These are phyloP conservation scores for Cephus sareptanus DNA, from an alignment of 2,888 invertebrate species.

Conservation along the genomic window DNA sequence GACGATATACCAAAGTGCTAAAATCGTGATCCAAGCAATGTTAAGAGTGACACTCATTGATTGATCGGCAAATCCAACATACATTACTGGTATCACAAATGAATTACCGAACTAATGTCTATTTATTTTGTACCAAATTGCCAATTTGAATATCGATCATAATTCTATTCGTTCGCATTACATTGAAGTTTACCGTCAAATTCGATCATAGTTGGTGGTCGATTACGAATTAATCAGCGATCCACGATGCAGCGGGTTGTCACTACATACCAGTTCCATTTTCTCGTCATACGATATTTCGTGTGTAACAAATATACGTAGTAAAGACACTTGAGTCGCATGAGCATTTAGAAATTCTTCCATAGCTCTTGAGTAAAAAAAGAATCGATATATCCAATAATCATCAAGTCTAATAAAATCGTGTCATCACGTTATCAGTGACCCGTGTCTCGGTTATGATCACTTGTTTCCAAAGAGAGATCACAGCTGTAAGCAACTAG, in stretches of 20 bases:
- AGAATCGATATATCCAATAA: neutral
- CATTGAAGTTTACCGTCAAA: neutral
- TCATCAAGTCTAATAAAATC: neutral
- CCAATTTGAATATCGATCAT: neutral
- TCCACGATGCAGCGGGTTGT: neutral
- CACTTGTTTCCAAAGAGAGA: neutral
- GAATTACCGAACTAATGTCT: neutral
- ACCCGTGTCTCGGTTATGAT: neutral
- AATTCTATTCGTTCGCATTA: neutral
- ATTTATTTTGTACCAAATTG: neutral
- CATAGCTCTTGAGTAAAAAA: no score
- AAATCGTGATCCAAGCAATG: neutral
- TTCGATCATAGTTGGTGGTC: neutral
- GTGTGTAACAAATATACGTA: neutral
- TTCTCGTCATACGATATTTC: neutral
- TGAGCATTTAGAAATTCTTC: neutral
- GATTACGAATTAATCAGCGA: neutral
- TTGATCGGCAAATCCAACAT: neutral
- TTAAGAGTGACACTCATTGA: neutral
- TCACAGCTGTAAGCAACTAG: neutral
- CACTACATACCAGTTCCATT: neutral
- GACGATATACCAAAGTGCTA: neutral
- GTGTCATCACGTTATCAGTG: neutral
- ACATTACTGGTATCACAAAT: neutral
- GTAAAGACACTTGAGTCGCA: neutral